phyloP scores from a whole-genome alignment of 2,888 invertebrate species.

The Pseudococcus longispinus region DNA sequence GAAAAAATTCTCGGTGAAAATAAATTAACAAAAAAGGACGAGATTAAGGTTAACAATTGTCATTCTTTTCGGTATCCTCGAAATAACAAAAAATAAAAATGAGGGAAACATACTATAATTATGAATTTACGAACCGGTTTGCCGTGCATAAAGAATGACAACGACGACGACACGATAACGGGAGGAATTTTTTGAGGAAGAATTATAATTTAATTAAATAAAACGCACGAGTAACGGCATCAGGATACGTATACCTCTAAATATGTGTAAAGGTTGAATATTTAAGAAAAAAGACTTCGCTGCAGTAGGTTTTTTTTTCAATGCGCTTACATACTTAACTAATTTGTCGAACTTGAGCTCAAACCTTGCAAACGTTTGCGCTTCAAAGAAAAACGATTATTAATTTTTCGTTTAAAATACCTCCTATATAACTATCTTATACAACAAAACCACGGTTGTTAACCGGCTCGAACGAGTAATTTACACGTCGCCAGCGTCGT shows the following conservation, averaged over 20 bases:
- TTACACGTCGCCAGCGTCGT: background rate
- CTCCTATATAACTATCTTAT: background rate
- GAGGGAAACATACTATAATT: background rate
- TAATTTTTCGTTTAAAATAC: constrained; percentile 11
- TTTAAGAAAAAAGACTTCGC: background rate
- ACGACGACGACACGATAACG: background rate
- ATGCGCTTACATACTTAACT: background rate
- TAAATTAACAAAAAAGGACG: constrained; percentile 2
- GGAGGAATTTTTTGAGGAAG: background rate
- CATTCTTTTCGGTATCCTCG: background rate
- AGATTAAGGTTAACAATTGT: constrained; percentile 17
- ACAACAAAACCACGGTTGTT: background rate
- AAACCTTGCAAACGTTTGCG: background rate
- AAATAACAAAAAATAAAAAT: background rate
- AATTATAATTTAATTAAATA: background rate
- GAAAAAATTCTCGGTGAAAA: background rate
- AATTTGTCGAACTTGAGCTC: constrained; percentile 20
- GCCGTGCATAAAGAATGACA: constrained; percentile 6
- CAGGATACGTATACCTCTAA: background rate
- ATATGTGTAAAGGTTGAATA: background rate
- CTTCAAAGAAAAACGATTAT: background rate
- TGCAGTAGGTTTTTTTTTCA: too few species aligned
- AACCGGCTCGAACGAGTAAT: constrained; percentile 12
- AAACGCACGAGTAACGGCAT: background rate
- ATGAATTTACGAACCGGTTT: constrained; percentile 39